Percentiles rank a stretch among this genome's conserved stretches.
phyloP scores from a whole-genome alignment of 35 echinoderm and acorn worm species.

The Lytechinus pictus region DNA sequence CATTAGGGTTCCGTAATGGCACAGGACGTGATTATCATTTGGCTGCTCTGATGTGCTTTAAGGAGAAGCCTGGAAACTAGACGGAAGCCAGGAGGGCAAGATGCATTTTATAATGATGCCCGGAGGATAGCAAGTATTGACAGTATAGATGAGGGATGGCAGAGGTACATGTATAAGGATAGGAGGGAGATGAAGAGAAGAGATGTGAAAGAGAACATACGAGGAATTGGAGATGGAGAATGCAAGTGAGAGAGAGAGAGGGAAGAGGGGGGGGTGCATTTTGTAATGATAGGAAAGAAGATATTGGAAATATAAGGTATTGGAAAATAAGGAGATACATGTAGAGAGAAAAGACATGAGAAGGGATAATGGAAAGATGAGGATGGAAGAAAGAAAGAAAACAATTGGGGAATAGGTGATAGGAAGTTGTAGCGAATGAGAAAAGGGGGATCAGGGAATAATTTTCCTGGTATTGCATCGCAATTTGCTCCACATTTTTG shows the following conservation, averaged over 20 bases:
- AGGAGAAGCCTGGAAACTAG: neutral
- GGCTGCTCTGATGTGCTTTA: neutral
- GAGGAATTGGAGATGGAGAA: neutral
- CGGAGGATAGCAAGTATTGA: neutral
- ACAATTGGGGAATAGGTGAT: neutral
- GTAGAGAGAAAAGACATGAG: neutral
- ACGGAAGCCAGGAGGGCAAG: neutral
- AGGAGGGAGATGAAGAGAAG: neutral
- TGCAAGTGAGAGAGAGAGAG: neutral
- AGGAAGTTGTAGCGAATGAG: too few relatives aligned
- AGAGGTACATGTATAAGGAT: neutral
- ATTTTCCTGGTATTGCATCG: too few relatives aligned
- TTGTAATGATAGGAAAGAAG: too few relatives aligned
- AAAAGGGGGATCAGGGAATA: too few relatives aligned
- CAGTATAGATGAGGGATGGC: neutral
- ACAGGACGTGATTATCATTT: neutral
- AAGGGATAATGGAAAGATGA: too few relatives aligned
- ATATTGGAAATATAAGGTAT: too few relatives aligned
- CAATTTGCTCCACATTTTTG: too few relatives aligned
- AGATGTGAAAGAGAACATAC: neutral
- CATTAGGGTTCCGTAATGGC: neutral
- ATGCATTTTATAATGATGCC: neutral
- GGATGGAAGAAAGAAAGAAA: neutral
- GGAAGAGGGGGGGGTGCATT: too few relatives aligned
- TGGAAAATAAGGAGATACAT: too few relatives aligned